These are phyloP conservation scores for Netelia melanura DNA, from an alignment of 2,888 invertebrate species.

Conservation along the genomic window DNA sequence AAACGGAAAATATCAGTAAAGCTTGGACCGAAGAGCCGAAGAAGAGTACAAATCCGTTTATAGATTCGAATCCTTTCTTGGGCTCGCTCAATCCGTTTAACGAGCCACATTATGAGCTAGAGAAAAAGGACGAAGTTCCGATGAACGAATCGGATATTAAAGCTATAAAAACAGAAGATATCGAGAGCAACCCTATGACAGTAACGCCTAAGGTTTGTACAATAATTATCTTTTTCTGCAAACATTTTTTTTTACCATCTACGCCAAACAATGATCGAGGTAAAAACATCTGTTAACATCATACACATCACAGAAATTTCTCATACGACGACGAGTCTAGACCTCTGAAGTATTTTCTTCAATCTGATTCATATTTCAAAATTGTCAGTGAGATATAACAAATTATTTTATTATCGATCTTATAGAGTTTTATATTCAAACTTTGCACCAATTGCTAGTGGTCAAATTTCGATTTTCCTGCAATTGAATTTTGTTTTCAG, in stretches of 20 bases:
- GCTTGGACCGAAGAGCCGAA: slow-evolving; percentile 69
- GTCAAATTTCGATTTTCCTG: background rate
- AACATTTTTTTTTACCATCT: slow-evolving; percentile 27
- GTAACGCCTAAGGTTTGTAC: slow-evolving; percentile 81
- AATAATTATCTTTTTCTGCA: slow-evolving; percentile 34
- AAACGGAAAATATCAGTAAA: slow-evolving; percentile 58
- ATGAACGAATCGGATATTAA: slow-evolving; percentile 73
- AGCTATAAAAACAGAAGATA: slow-evolving; percentile 80
- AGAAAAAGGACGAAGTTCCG: slow-evolving; percentile 69
- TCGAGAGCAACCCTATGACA: slow-evolving; percentile 80
- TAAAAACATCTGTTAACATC: background rate
- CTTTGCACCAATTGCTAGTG: background rate
- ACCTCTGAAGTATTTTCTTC: too few species aligned
- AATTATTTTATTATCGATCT: background rate
- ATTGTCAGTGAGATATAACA: background rate
- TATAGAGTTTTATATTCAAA: slow-evolving; percentile 66
- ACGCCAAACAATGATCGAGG: too few species aligned
- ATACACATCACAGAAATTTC: too few species aligned
- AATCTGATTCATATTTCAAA: too few species aligned
- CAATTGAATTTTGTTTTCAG: slow-evolving; percentile 83
- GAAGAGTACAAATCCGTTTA: slow-evolving; percentile 85
- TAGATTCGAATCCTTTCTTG: slow-evolving; percentile 84
- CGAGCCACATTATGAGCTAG: slow-evolving; percentile 74
- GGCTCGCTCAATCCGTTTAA: slow-evolving; percentile 84
- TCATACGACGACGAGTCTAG: too few species aligned